phyloP scores from a whole-genome alignment of 64 coral and sea anemone species.

The Dendronephthya gigantea region DNA sequence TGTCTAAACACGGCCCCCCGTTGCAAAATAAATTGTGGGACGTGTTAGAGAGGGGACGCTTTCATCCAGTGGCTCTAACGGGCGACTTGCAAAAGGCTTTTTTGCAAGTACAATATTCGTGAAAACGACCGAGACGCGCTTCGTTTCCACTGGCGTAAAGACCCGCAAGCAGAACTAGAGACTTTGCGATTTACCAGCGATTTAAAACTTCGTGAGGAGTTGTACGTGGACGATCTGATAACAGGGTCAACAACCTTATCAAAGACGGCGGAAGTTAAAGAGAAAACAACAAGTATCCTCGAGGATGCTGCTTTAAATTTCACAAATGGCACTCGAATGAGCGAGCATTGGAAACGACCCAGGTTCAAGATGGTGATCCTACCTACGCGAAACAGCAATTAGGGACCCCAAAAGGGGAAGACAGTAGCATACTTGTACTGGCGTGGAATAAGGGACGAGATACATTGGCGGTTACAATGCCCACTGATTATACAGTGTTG shows the following conservation, averaged over 20 bases:
- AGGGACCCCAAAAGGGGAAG: background rate
- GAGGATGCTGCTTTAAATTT: background rate
- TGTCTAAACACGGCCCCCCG: too few species aligned
- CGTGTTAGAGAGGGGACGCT: too few species aligned
- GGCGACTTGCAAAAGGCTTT: conserved; percentile 5
- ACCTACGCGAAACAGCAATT: too few species aligned
- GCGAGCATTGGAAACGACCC: too few species aligned
- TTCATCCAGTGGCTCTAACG: too few species aligned
- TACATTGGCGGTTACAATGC: background rate
- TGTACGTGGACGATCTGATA: background rate
- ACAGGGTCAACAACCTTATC: background rate
- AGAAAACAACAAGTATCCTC: background rate
- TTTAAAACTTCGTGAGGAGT: background rate
- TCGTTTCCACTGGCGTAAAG: too few species aligned
- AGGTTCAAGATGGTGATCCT: too few species aligned
- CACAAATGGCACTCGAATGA: too few species aligned
- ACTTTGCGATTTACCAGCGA: background rate
- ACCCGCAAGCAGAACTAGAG: background rate
- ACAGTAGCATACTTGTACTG: background rate
- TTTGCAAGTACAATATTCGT: background rate
- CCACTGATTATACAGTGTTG: background rate
- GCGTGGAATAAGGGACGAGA: background rate
- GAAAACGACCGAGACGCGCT: background rate
- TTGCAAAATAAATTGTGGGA: too few species aligned
- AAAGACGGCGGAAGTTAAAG: background rate